phyloP scores from a whole-genome alignment of 2,888 invertebrate genomes.

The Teinopalpus imperialis region DNA sequence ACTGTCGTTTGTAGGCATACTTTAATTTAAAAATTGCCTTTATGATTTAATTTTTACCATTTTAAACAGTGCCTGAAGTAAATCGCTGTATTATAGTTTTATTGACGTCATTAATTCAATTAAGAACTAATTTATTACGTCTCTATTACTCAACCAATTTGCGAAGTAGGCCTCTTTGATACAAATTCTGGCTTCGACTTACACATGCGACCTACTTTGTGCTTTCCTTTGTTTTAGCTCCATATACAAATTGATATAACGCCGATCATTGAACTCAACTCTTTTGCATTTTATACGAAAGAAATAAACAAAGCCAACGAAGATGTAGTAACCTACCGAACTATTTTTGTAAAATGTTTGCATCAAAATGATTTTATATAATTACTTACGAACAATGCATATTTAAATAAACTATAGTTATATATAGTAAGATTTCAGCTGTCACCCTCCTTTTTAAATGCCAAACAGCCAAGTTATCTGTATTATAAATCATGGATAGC shows the following conservation, averaged over 20 bases:
- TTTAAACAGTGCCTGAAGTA: too few relatives aligned
- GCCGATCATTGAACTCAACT: constrained; percentile 26
- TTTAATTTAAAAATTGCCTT: too few relatives aligned
- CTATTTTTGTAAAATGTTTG: constrained; percentile 12
- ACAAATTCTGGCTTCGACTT: constrained; percentile 42
- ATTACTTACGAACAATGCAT: too few relatives aligned
- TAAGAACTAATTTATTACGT: constrained; percentile 28
- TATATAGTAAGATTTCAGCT: too few relatives aligned
- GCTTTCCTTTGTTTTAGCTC: constrained; percentile 38
- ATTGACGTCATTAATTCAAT: constrained; percentile 21
- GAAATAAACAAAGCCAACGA: constrained; percentile 21
- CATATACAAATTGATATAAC: constrained; percentile 23
- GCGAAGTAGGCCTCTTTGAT: constrained; percentile 38
- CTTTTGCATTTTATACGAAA: constrained; percentile 23
- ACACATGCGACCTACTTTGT: constrained; percentile 45
- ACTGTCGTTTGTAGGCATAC: too few relatives aligned
- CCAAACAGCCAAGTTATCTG: too few relatives aligned
- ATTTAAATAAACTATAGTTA: too few relatives aligned
- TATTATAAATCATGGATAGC: too few relatives aligned
- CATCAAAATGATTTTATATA: neutral
- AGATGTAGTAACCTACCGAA: constrained; percentile 17
- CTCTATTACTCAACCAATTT: constrained; percentile 30
- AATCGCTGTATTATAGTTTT: constrained; percentile 8
- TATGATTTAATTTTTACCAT: too few relatives aligned
- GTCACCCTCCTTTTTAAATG: too few relatives aligned